Evolutionary conservation across 2,113 vertebrate species (phyloP), one percentile per base, ranked within the genome.

Genomic region (Harpagus bidentatus): DNA sequence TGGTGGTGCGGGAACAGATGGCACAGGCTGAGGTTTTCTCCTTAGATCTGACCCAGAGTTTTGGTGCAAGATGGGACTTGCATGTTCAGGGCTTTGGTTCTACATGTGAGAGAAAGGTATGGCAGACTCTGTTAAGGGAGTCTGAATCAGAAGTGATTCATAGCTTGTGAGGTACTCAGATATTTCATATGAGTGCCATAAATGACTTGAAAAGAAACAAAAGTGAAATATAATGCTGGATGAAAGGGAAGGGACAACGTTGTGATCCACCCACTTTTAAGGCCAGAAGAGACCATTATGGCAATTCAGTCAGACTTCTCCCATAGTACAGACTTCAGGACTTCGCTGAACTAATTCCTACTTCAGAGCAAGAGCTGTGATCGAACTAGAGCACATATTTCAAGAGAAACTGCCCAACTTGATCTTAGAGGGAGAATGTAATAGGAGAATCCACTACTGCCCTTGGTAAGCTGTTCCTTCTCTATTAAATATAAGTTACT

Each of bases 141-240:
- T 73, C 63, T 93, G 92, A 91, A 86, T 95, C 36, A 93, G 72
- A 86, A 95, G 42, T 96, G 72, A 91, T 91, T 96, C 96, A 95
- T 45, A 95, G 81, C 43, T 82, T 94, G 47, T 66, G 73, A 76
- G 38, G 52, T 48, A 53, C 66, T 96, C n/a, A 66, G 31, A 67
- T 85, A 42, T 48, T 91, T 93, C 81, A 63, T 74, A 14, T 25
- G 74, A 93, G 31, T 86, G 31, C 40, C 47, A 87, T 87, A 89
- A 95, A 88, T 19, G 2, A 80, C 79, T 88, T 82, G 66, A 92
- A 94, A 95, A 82, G 61, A 79, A 93, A 65, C 43, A 90, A 88
- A 92, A 73, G 45, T 86, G 45, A 88, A 92, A 88, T 83, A 88
- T 34, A 36, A 59, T 21, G 36, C 43, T 88, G 53, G 71, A 70